These are phyloP conservation scores for Noturus placidus DNA, from an alignment of 2,113 vertebrate genomes.

Conservation along the genomic window DNA sequence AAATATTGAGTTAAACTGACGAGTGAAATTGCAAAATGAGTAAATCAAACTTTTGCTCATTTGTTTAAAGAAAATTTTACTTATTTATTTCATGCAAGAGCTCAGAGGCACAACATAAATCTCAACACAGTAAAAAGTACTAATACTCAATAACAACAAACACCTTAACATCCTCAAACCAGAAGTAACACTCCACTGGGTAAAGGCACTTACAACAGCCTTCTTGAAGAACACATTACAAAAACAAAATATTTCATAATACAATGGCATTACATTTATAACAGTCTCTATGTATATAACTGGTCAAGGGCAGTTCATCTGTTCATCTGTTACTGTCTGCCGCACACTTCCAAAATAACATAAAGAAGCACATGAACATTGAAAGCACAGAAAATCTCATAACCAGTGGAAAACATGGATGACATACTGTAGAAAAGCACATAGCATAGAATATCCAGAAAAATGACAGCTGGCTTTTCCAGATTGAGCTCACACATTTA, in stretches of 20 bases:
- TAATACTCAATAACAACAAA: not conserved
- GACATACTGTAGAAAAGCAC: not conserved
- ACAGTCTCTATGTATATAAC: not conserved
- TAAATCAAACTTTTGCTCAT: too few species aligned
- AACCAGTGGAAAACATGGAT: not conserved
- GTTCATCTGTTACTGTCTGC: not conserved
- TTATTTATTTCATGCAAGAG: not conserved
- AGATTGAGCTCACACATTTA: slow-evolving; percentile 26
- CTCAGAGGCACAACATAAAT: not conserved
- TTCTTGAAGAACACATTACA: not conserved
- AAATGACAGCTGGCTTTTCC: slow-evolving; percentile 13
- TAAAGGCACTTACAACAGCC: not conserved
- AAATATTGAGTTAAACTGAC: too few species aligned
- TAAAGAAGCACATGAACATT: not conserved
- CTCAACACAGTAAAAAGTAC: not conserved
- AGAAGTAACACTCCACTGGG: not conserved
- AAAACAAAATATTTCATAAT: not conserved
- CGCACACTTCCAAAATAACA: not conserved
- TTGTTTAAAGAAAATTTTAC: not conserved
- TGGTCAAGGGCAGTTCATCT: not conserved
- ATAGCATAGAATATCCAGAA: not conserved
- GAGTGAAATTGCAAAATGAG: too few species aligned
- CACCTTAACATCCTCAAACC: too few species aligned
- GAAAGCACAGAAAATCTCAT: not conserved
- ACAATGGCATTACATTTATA: not conserved